Evolutionary conservation across 2,888 invertebrate species (phyloP).

Genomic region (Unio pictorum): DNA sequence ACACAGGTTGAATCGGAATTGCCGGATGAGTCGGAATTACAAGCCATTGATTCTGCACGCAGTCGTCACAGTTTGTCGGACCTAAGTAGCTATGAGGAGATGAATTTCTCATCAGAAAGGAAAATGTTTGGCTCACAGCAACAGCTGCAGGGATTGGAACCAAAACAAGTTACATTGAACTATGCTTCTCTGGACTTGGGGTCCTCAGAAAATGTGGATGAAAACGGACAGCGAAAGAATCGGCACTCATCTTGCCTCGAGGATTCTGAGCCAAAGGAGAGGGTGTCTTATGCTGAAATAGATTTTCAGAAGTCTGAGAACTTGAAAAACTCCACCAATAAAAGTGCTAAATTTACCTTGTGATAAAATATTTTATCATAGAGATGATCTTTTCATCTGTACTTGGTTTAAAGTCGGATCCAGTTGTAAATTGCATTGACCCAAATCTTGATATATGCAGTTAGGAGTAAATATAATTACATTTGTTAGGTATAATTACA

Average conservation of each 20-base stretch:
- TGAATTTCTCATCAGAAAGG: slow-evolving; percentile 36
- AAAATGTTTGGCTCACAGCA: slow-evolving; percentile 31
- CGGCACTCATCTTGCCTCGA: slow-evolving; percentile 47
- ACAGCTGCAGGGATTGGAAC: slow-evolving; percentile 11
- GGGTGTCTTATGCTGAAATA: slow-evolving; percentile 68
- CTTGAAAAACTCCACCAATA: slow-evolving; percentile 38
- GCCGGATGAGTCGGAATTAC: background rate
- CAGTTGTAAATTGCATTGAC: too few relatives aligned
- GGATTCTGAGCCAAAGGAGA: slow-evolving; percentile 30
- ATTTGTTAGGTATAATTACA: too few relatives aligned
- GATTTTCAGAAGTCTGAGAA: slow-evolving; percentile 70
- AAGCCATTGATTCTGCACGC: slow-evolving; percentile 11
- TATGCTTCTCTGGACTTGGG: slow-evolving; percentile 69
- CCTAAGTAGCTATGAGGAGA: slow-evolving; percentile 50
- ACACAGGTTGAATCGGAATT: slow-evolving; percentile 16
- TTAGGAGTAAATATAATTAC: too few relatives aligned
- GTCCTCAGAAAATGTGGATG: slow-evolving; percentile 52
- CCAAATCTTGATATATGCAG: too few relatives aligned
- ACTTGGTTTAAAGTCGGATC: too few relatives aligned
- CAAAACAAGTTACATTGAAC: slow-evolving; percentile 64
- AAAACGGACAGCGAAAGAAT: slow-evolving; percentile 47
- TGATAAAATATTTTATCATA: background rate
- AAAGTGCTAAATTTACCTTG: slow-evolving; percentile 38
- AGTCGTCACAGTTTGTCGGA: slow-evolving; percentile 57
- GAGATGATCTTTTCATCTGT: too few relatives aligned